Percentiles rank a stretch among this genome's conserved stretches.
Evolutionary conservation across 2,113 vertebrate genomes (phyloP).

Genomic region (Mesembrinibis cayennensis): DNA sequence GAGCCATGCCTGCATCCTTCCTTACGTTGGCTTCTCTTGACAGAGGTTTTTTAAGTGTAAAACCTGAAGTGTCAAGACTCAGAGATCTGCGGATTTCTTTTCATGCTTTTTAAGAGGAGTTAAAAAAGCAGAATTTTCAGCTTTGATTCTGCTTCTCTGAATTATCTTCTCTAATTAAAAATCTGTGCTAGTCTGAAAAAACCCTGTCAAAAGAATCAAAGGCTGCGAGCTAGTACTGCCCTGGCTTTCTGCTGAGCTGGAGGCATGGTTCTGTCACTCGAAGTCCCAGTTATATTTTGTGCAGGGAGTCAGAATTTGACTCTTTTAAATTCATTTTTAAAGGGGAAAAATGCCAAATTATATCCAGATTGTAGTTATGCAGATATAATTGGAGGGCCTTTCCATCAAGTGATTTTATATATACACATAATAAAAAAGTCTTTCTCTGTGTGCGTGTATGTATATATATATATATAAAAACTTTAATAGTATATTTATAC

Average conservation of each 20-base stretch:
- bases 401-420: slow-evolving; percentile 29
- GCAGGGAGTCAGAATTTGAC: background rate
- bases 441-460: background rate
- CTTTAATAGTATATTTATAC: background rate
- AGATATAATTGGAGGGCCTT: background rate
- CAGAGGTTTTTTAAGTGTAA: background rate
- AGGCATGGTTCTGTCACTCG: background rate
- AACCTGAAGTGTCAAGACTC: background rate
- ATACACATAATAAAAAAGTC: background rate
- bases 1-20: slow-evolving; percentile 5
- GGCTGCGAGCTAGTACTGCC: background rate
- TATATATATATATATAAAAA: background rate
- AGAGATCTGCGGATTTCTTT: background rate
- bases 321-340: background rate
- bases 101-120: background rate
- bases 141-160: background rate
- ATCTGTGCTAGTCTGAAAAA: background rate
- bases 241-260: background rate
- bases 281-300: background rate
- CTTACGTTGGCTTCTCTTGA: background rate
- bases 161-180: background rate
- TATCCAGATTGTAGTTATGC: background rate
- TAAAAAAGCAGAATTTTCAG: background rate
- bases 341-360: background rate
- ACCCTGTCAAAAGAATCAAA: background rate